A percentile compares a stretch with the other conserved stretches of the same genome.
Conservation (phyloP, 2,797 vertebrate species). For the Notamacropus eugenii region DNA sequence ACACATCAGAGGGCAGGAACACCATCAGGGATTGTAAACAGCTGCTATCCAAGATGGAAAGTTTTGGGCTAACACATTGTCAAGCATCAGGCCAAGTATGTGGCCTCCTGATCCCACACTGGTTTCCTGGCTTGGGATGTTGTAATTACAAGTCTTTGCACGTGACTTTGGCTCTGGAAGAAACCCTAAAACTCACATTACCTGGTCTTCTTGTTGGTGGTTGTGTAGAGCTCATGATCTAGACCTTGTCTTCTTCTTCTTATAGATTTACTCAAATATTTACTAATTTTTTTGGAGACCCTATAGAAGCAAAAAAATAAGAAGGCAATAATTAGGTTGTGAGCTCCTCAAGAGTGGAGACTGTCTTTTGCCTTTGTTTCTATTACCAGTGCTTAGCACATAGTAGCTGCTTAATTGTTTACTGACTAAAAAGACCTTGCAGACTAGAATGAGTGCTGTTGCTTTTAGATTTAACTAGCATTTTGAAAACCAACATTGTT, state of each 20-base stretch:
- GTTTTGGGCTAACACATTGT: neutral
- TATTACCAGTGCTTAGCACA: no score
- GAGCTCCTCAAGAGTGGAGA: neutral
- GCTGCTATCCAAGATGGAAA: neutral
- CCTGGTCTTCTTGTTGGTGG: neutral
- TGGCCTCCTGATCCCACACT: neutral
- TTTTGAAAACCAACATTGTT: no score
- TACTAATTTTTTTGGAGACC: neutral
- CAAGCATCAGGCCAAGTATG: neutral
- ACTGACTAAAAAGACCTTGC: no score
- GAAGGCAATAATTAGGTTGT: neutral
- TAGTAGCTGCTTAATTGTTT: no score
- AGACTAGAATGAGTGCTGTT: no score
- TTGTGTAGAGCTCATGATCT: neutral
- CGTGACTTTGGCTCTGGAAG: neutral
- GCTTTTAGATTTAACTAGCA: no score
- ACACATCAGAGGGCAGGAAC: neutral
- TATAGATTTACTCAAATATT: neutral
- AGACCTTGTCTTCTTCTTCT: neutral
- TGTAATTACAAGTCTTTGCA: neutral
- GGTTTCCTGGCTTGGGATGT: neutral
- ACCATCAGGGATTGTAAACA: neutral
- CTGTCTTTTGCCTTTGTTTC: no score
- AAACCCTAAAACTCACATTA: neutral
- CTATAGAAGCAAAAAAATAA: neutral